A percentile compares a stretch with the other conserved stretches of the same genome.
Conservation (phyloP, 2,888 invertebrate species). For the Teinopalpus imperialis region DNA sequence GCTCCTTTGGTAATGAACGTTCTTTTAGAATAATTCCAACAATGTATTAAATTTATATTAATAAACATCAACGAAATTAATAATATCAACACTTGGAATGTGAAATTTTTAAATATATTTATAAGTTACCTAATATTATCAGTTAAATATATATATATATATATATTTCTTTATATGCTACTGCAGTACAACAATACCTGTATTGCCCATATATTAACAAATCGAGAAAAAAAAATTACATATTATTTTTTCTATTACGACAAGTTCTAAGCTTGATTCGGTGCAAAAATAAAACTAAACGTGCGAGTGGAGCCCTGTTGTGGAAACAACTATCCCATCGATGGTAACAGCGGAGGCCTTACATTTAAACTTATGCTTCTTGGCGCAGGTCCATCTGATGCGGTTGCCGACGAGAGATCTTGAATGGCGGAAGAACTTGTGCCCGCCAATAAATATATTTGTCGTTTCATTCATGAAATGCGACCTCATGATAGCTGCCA, state of each 20-base stretch:
- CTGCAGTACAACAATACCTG: slow-evolving; percentile 14
- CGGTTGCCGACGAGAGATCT: slow-evolving; percentile 64
- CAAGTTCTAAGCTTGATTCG: too few species aligned
- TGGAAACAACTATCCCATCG: slow-evolving; percentile 61
- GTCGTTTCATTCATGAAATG: slow-evolving; percentile 55
- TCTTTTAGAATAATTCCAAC: slow-evolving; percentile 22
- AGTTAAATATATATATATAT: slow-evolving; percentile 26
- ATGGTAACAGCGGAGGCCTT: slow-evolving; percentile 68
- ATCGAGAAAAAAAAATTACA: neutral
- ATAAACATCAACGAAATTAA: slow-evolving; percentile 29
- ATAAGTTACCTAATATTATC: slow-evolving; percentile 21
- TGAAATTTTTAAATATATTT: slow-evolving; percentile 30
- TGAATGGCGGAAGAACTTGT: slow-evolving; percentile 70
- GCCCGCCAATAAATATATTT: slow-evolving; percentile 62
- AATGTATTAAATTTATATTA: slow-evolving; percentile 21
- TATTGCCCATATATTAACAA: slow-evolving; percentile 4
- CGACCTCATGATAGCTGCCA: slow-evolving; percentile 55
- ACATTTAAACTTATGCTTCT: slow-evolving; percentile 70
- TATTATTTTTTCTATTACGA: too few species aligned
- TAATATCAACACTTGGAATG: slow-evolving; percentile 41
- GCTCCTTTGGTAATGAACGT: slow-evolving; percentile 49
- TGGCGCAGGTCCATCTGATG: slow-evolving; percentile 70
- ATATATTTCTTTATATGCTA: neutral
- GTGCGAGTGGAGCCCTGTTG: slow-evolving; percentile 62
- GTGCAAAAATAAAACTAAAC: too few species aligned